Conservation (phyloP, 2,113 vertebrate genomes). For the Furnarius figulus region DNA sequence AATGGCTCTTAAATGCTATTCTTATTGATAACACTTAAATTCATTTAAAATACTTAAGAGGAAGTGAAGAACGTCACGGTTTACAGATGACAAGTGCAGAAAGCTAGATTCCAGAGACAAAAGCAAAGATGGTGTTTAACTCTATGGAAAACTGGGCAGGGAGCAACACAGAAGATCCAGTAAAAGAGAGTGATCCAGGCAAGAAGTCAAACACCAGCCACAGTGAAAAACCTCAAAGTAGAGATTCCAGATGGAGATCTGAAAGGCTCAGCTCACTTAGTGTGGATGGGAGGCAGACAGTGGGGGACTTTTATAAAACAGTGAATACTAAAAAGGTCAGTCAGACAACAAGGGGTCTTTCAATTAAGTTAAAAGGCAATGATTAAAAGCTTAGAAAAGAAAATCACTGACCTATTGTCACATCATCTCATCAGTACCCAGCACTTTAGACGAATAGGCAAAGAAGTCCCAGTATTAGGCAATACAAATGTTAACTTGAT, state of each 20-base stretch:
- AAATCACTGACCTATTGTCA: constrained; percentile 10
- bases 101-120: neutral
- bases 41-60: neutral
- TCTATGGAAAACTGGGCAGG: neutral
- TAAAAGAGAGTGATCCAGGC: neutral
- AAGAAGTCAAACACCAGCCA: neutral
- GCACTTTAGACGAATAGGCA: neutral
- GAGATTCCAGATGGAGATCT: neutral
- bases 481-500: neutral
- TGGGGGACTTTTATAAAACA: neutral
- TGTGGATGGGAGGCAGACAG: neutral
- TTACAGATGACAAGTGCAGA: neutral
- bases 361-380: neutral
- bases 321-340: neutral
- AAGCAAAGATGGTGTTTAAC: neutral
- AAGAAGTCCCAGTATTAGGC: neutral
- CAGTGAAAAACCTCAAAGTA: neutral
- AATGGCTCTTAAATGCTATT: neutral
- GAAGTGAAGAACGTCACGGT: neutral
- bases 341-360: neutral
- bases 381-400: neutral
- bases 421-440: neutral
- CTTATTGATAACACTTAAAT: neutral
- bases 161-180: neutral
- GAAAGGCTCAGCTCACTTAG: neutral